Conservation (phyloP, 1,140 invertebrate genomes). For the Stratiolaelaps scimitus region DNA sequence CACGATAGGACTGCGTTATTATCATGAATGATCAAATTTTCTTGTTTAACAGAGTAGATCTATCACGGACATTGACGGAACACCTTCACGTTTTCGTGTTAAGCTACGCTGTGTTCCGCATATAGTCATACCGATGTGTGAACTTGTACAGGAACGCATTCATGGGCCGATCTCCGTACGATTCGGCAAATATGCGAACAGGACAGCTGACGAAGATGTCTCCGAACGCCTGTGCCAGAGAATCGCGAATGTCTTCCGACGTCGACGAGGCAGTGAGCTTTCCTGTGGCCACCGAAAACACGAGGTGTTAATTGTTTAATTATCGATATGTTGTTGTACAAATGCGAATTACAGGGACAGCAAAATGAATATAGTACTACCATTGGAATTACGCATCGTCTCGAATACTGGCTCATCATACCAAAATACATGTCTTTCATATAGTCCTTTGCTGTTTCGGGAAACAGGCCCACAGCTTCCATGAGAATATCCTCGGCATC, state of each 20-base stretch:
- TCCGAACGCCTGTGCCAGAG: slow-evolving; percentile 9
- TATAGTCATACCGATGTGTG: slow-evolving; percentile 9
- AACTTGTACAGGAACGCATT: slow-evolving; percentile 27
- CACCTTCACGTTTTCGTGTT: no score
- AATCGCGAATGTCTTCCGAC: neutral
- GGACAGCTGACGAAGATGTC: slow-evolving; percentile 19
- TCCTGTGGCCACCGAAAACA: neutral
- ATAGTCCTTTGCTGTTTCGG: neutral
- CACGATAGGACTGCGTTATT: no score
- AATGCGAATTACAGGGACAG: neutral
- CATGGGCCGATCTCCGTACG: slow-evolving; percentile 22
- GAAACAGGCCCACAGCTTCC: neutral
- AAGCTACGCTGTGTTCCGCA: no score
- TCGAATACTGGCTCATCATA: neutral
- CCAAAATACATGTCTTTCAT: slow-evolving; percentile 12
- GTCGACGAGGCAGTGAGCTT: neutral
- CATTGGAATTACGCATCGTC: neutral
- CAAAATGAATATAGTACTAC: neutral
- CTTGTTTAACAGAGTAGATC: no score
- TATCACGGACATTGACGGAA: no score
- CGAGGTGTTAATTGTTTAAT: neutral
- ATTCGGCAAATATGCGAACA: slow-evolving; percentile 12
- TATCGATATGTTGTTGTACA: neutral
- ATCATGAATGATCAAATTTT: no score
- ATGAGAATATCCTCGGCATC: neutral